Evolutionary conservation across 2,888 invertebrate genomes (phyloP), one percentile per base, ranked within the genome.

Genomic region (Coleophora flavipennella): DNA sequence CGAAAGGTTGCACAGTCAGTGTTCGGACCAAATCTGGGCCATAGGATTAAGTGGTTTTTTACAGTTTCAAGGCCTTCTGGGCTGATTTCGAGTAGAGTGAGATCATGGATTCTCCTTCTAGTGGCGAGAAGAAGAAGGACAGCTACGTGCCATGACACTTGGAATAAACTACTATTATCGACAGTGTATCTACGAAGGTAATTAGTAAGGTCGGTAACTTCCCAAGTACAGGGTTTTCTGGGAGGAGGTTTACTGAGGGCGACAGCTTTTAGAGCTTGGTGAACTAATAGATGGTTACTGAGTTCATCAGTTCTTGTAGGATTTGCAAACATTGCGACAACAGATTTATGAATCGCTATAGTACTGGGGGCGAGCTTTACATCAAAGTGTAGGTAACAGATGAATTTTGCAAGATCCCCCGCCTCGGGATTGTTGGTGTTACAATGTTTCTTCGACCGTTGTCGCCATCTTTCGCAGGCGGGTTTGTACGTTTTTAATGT

Each of bases 91-190:
- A 56, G 36, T 1, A 55, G 37, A 0, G 57, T 55, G 0, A 55
- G 40, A 25, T 55, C 53, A 13, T 58, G 55, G 2, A 55, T 36
- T 10, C 54, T 39, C 31, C 52, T 25, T 0, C 52, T 49, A 1
- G 57, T 40, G 1, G 44, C 40, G 29, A 53, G 31, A 0, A 57
- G 29, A 2, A 57, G 39, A 3, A 54, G 27, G 0, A 33, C 11
- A 0, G 48, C 43, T 4, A 37, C 14, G 25, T 49, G 49, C 6
- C 43, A 35, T 0, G 47, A 48, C 1, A 44, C 39, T 33, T 44
- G 39, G 35, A 47, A 55, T 2, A 52, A 1, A 27, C 36, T 50
- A 1, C 27, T 26, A 1, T 11, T 12, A 13, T 45, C 20, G 8
- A 44, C n/a, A 13, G 31, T n/a, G 32, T 29, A 25, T 20, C 29